Evolutionary conservation across 2,797 vertebrate species (phyloP), one percentile per base, ranked within the genome.

Genomic region (Sciurus carolinensis): DNA sequence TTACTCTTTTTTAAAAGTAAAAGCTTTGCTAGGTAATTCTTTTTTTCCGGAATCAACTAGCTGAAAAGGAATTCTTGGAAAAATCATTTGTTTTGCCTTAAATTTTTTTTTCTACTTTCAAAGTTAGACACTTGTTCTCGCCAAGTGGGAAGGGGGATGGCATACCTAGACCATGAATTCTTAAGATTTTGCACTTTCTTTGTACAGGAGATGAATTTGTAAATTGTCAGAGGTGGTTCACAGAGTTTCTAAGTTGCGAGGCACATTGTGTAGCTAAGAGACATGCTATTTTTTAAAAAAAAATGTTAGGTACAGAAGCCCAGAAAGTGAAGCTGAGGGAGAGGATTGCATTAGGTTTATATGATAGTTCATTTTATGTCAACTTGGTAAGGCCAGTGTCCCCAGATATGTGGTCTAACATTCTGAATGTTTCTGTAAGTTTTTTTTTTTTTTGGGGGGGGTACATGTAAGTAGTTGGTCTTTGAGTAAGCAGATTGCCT

Each of bases 1-100:
- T 67, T 82, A 33, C 54, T 93, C 4, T 88, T 39, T 95, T 79
- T 71, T 90, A 39, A 87, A 88, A 94, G 79, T 79, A 72, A 86
- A 64, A 91, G 47, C 82, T 91, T 94, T 66, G 57, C 15, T 87
- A 82, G 80, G 20, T 94, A 50, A 22, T 2, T 52, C n/a, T 66
- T 20, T n/a, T 10, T 22, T 28, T 54, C 67, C 54, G 69, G 36
- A 94, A 80, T 92, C 64, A 66, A 81, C 22, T 72, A 89, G 54
- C 26, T 84, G 2, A 81, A 89, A 91, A 91, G 42, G 26, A 93
- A 71, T 69, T 26, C 9, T 42, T 87, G 47, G 67, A 39, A 81
- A 67, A 94, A 77, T 44, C 22, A 54, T 71, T 67, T 7, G 64
- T 15, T 87, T 64, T 94, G 14, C 59, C 89, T 90, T 94, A 76